Conservation (phyloP, 2,113 vertebrate genomes). For the Willisornis vidua region DNA sequence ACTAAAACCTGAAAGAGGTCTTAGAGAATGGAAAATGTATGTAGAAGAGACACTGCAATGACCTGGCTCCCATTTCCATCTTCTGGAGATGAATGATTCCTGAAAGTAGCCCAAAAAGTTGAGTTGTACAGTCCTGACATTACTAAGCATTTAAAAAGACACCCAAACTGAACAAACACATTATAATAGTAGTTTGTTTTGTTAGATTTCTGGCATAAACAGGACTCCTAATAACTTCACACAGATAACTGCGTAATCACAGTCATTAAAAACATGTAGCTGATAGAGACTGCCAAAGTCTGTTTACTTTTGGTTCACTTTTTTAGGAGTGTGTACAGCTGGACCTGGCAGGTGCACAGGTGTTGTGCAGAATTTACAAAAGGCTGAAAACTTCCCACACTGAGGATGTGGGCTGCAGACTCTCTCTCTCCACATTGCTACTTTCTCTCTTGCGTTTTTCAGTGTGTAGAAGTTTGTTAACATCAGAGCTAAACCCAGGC, state of each 20-base stretch:
- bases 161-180: background rate
- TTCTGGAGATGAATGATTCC: slow-evolving; percentile 40
- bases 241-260: background rate
- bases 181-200: background rate
- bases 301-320: background rate
- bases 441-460: background rate
- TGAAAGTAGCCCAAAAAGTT: background rate
- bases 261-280: background rate
- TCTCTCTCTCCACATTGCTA: background rate
- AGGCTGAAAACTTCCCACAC: background rate
- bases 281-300: background rate
- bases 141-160: background rate
- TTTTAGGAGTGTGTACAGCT: background rate
- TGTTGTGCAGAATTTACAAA: background rate
- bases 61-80: background rate
- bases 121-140: background rate
- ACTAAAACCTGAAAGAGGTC: background rate
- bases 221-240: slow-evolving; percentile 7
- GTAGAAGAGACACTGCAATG: background rate
- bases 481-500: background rate
- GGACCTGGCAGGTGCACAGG: fast-evolving
- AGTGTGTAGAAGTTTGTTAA: background rate
- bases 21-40: background rate
- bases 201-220: background rate
- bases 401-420: background rate